Percentiles rank a stretch among this genome's conserved stretches.
Evolutionary conservation across 2,797 vertebrate species (phyloP).

Genomic region (Phaenicophaeus curvirostris): DNA sequence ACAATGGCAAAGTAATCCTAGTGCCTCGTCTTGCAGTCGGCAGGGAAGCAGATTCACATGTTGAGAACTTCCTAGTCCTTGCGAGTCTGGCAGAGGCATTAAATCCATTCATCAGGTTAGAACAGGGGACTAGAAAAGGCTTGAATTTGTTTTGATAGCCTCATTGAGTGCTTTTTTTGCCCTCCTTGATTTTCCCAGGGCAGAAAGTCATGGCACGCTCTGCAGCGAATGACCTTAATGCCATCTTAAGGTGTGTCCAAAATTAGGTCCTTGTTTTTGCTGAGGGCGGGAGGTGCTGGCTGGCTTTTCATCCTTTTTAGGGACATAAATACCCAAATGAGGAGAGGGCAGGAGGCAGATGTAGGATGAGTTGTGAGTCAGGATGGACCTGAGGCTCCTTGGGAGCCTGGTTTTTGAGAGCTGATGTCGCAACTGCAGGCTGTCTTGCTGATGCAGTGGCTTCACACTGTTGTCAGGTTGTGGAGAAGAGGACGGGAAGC

Average conservation of each 20-base stretch:
- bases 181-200: neutral
- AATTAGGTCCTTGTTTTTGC: neutral
- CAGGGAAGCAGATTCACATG: rapidly evolving
- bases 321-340: neutral
- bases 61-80: neutral
- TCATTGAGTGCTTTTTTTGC: neutral
- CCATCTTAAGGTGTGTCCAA: neutral
- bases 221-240: constrained; percentile 9
- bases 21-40: neutral
- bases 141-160: neutral
- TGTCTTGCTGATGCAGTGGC: neutral
- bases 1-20: neutral
- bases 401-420: neutral
- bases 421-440: neutral
- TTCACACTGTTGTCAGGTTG: neutral
- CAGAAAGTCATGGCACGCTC: neutral
- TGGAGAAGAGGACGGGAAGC: neutral
- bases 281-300: neutral
- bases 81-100: neutral
- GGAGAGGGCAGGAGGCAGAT: neutral
- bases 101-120: neutral
- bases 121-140: neutral
- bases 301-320: neutral
- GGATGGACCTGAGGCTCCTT: neutral
- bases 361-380: neutral